These are phyloP conservation scores for Hymenochirus boettgeri DNA, from an alignment of 2,113 vertebrate genomes.

Conservation along the genomic window DNA sequence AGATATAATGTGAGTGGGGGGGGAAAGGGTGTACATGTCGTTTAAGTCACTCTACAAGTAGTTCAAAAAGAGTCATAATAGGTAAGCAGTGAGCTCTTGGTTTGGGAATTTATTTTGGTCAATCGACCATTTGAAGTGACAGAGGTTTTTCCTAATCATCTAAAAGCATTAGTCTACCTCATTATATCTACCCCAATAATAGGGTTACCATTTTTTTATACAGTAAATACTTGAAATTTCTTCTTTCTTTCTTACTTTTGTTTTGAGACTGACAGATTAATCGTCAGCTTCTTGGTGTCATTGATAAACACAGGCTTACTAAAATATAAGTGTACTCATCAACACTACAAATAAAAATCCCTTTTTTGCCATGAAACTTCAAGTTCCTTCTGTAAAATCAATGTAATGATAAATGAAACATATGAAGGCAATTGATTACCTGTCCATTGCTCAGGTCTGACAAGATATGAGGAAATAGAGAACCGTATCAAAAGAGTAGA, in stretches of 20 bases:
- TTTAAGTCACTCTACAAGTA: too few relatives aligned
- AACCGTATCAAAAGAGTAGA: conserved; percentile 7
- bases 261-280: neutral
- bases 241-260: conserved; percentile 2
- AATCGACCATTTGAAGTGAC: too few relatives aligned
- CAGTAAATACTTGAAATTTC: neutral
- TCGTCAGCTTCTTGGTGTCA: neutral
- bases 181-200: too few relatives aligned
- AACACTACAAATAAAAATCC: conserved; percentile 2
- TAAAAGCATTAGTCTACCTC: too few relatives aligned
- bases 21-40: too few relatives aligned
- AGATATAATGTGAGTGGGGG: too few relatives aligned
- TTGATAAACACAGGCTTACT: conserved; percentile 7
- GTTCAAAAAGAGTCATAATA: too few relatives aligned
- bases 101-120: too few relatives aligned
- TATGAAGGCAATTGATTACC: conserved; percentile 17
- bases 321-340: conserved; percentile 9
- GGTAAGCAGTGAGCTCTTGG: too few relatives aligned
- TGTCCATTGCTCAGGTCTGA: conserved; percentile 2
- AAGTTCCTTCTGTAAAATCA: conserved; percentile 5
- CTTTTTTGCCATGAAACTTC: neutral
- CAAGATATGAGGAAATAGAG: neutral
- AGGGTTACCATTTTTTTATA: neutral
- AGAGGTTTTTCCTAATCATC: too few relatives aligned
- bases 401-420: conserved; percentile 21